Evolutionary conservation across 2,888 invertebrate genomes (phyloP).

Genomic region (Drosophila nr. perissopoda): DNA sequence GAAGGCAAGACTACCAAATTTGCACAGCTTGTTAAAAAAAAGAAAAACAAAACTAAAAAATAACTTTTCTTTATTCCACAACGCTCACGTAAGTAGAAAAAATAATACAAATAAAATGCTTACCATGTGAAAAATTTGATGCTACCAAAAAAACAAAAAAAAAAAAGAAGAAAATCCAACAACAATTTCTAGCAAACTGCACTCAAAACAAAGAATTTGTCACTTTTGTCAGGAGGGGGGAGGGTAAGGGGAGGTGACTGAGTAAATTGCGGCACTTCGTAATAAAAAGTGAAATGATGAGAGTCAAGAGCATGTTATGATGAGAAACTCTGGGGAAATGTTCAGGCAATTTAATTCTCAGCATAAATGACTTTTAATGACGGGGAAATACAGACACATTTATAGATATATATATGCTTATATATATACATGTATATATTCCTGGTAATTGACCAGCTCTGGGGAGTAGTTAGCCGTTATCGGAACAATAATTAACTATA

Average conservation of each 20-base stretch:
- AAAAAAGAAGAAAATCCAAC: constrained; percentile 13
- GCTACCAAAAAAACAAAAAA: constrained; percentile 58
- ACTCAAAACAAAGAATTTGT: constrained; percentile 26
- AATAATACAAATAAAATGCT: constrained; percentile 32
- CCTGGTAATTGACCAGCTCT: background rate
- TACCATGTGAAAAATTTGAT: constrained; percentile 54
- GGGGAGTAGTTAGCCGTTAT: background rate
- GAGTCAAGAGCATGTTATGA: constrained; percentile 6
- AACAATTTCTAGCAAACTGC: constrained; percentile 25
- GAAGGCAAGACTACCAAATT: constrained; percentile 18
- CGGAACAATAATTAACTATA: too few relatives aligned
- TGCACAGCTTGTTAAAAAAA: constrained; percentile 29
- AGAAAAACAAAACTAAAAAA: background rate
- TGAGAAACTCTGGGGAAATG: constrained; percentile 4
- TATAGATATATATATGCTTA: background rate
- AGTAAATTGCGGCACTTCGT: background rate
- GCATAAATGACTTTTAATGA: background rate
- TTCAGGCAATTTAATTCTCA: background rate
- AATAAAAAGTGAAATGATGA: constrained; percentile 9
- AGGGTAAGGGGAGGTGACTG: background rate
- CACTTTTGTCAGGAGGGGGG: background rate
- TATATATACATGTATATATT: background rate
- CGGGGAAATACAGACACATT: background rate
- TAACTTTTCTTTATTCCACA: constrained; percentile 7
- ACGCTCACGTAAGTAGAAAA: constrained; percentile 65